Percentiles rank a stretch among this genome's conserved stretches.
These are phyloP conservation scores for Bombus difficillimus DNA, from an alignment of 1,140 invertebrate genomes.

Conservation along the genomic window DNA sequence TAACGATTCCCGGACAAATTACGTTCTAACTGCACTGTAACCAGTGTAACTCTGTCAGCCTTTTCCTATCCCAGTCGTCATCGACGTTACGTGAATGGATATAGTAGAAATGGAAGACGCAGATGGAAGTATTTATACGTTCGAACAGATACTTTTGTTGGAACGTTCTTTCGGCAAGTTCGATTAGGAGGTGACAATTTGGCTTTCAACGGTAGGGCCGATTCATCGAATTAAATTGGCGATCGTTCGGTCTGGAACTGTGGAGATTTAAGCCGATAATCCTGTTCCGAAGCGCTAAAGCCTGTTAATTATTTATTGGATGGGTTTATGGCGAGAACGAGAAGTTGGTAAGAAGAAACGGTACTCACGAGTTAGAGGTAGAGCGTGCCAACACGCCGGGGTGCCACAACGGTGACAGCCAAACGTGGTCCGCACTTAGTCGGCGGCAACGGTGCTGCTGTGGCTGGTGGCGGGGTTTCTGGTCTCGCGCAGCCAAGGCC, in stretches of 20 bases:
- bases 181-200: slow-evolving; percentile 13
- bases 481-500: slow-evolving; percentile 81
- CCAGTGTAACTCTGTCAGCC: slow-evolving; percentile 26
- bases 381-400: slow-evolving; percentile 82
- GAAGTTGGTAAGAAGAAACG: neutral
- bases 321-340: too few species aligned
- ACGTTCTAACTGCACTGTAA: slow-evolving; percentile 52
- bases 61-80: neutral
- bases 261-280: neutral
- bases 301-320: neutral
- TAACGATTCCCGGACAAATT: slow-evolving; percentile 62
- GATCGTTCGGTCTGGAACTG: too few species aligned
- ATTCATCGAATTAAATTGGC: neutral
- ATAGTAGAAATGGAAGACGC: neutral
- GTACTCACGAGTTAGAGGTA: slow-evolving; percentile 82
- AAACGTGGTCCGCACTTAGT: slow-evolving; percentile 81
- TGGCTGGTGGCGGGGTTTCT: slow-evolving; percentile 82
- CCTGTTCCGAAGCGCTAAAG: neutral
- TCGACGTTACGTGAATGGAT: neutral
- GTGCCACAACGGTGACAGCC: slow-evolving; percentile 81
- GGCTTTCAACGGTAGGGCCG: neutral
- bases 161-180: too few species aligned
- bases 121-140: neutral
- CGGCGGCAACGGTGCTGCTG: slow-evolving; percentile 76
- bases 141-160: neutral